phyloP scores from a whole-genome alignment of 2,113 vertebrate species.

The Solenodon paradoxus region DNA sequence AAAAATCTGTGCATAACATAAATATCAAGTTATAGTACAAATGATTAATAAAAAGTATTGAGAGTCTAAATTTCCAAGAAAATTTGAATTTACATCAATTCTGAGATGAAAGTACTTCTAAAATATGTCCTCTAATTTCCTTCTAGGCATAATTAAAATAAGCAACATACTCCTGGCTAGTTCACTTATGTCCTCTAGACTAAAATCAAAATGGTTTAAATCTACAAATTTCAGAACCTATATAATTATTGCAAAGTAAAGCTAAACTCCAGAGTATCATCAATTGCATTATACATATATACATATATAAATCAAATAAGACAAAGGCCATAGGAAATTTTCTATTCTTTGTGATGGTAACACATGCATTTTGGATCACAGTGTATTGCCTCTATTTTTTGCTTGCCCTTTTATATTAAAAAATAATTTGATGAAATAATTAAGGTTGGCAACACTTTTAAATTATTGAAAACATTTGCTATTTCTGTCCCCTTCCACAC shows the following conservation, averaged over 20 bases:
- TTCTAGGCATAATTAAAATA: not conserved
- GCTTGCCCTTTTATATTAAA: not conserved
- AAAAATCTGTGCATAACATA: not conserved
- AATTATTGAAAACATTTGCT: not conserved
- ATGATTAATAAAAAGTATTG: not conserved
- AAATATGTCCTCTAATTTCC: not conserved
- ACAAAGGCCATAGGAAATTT: not conserved
- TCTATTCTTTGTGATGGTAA: not conserved
- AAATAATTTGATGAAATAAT: not conserved
- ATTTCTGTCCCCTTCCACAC: not conserved
- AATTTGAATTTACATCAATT: constrained; percentile 30
- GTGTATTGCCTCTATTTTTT: not conserved
- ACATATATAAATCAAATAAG: not conserved
- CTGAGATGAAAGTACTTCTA: not conserved
- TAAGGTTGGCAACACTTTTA: not conserved
- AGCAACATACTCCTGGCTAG: not conserved
- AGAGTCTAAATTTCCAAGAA: constrained; percentile 31
- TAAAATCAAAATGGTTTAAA: not conserved
- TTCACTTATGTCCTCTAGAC: not conserved
- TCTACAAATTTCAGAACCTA: not conserved
- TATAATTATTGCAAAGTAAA: not conserved
- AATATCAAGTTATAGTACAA: constrained; percentile 15
- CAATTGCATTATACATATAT: not conserved
- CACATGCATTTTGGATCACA: not conserved
- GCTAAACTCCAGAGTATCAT: not conserved